phyloP scores from a whole-genome alignment of 2,797 vertebrate species.

The Gouania willdenowi region DNA sequence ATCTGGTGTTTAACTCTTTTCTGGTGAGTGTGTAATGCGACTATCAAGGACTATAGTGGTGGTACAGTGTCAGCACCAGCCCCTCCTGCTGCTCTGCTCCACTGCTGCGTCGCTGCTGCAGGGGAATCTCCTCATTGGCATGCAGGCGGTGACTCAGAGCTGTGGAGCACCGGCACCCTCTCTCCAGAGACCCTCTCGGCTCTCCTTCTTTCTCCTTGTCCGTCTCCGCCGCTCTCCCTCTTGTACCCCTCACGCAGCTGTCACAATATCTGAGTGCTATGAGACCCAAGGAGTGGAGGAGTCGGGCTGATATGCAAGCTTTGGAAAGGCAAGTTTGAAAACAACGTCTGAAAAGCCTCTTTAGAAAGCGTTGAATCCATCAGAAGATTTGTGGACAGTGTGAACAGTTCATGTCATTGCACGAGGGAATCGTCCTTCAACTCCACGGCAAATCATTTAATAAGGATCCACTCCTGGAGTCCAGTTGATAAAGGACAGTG shows the following conservation, averaged over 20 bases:
- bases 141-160: constrained; percentile 66
- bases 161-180: constrained; percentile 65
- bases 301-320: constrained; percentile 38
- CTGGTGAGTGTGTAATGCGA: constrained; percentile 38
- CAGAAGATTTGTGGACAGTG: constrained; percentile 43
- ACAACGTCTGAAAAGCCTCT: constrained; percentile 47
- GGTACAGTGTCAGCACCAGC: constrained; percentile 45
- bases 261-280: constrained; percentile 58
- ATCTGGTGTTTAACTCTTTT: constrained; percentile 27
- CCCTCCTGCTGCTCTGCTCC: constrained; percentile 47
- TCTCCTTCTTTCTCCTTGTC: constrained; percentile 62
- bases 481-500: not conserved
- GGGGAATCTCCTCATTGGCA: constrained; percentile 79
- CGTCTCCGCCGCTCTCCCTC: constrained; percentile 28
- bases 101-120: constrained; percentile 50
- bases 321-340: constrained; percentile 46
- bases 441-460: constrained; percentile 34
- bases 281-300: constrained; percentile 32
- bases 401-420: constrained; percentile 7
- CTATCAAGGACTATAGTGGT: constrained; percentile 47
- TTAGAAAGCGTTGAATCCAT: constrained; percentile 43
- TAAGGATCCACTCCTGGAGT: constrained; percentile 10
- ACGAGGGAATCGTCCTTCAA: constrained; percentile 22
- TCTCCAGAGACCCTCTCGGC: constrained; percentile 64
- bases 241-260: constrained; percentile 47